Evolutionary conservation across 2,797 vertebrate species (phyloP).

Genomic region (Knipowitschia caucasica): DNA sequence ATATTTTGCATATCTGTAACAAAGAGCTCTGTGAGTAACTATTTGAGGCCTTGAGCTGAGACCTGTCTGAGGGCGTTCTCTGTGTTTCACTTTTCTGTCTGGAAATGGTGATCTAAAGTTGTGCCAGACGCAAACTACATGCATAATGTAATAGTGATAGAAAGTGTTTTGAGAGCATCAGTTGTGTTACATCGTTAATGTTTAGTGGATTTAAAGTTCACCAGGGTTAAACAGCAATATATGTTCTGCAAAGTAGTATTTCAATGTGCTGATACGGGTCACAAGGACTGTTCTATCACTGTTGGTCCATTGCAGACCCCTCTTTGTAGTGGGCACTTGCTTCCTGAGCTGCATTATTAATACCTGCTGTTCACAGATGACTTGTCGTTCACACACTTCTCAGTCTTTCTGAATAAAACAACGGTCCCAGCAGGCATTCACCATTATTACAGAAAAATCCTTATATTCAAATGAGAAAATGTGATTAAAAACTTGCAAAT

Average conservation of each 20-base stretch:
- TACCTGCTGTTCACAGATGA: conserved; percentile 69
- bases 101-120: no score
- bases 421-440: not conserved
- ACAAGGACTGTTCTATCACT: not conserved
- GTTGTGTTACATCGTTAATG: no score
- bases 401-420: conserved; percentile 21
- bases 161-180: no score
- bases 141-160: no score
- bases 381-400: conserved; percentile 48
- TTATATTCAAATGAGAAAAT: not conserved
- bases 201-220: no score
- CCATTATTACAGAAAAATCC: conserved; percentile 5
- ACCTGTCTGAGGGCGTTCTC: no score
- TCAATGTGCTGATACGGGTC: conserved; percentile 10
- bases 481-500: no score
- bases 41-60: no score
- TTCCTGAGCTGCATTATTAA: conserved; percentile 69
- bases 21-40: no score
- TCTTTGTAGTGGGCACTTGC: conserved; percentile 40
- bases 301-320: conserved; percentile 15
- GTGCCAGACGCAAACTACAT: no score
- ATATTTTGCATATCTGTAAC: no score
- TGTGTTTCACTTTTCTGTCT: no score
- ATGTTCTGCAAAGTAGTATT: not conserved
- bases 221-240: not conserved